Evolutionary conservation across 2,797 vertebrate species (phyloP).

Genomic region (Micropoecilia bifurca): DNA sequence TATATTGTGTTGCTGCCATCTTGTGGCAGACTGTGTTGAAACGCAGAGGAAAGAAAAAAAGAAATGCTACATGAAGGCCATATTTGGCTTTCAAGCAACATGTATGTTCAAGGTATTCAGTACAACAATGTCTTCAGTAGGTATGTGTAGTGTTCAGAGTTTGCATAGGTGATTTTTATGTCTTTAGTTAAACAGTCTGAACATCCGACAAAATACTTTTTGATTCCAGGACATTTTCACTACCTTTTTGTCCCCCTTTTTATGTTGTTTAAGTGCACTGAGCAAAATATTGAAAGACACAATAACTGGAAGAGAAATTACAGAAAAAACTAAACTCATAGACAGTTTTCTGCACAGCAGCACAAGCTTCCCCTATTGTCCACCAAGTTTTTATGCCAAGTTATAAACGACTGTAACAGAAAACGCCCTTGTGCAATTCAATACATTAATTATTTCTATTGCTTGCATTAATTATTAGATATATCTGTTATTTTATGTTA

Average conservation of each 20-base stretch:
- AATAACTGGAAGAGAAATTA: neutral
- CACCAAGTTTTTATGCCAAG: neutral
- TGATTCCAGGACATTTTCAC: neutral
- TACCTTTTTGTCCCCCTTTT: neutral
- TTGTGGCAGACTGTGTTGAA: slow-evolving; percentile 12
- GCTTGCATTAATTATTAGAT: neutral
- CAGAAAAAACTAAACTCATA: neutral
- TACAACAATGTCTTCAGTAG: neutral
- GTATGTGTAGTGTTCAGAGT: neutral
- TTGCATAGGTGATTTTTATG: neutral
- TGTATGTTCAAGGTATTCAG: neutral
- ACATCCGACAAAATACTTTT: neutral
- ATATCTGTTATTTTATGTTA: neutral
- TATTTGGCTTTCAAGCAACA: too few species aligned
- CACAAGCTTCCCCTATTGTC: neutral
- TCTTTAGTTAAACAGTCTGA: neutral
- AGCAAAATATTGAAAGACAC: neutral
- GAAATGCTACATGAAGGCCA: too few species aligned
- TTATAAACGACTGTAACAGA: neutral
- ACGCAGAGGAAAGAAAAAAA: neutral
- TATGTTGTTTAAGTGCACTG: neutral
- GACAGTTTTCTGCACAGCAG: neutral
- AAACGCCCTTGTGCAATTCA: neutral
- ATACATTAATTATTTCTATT: neutral
- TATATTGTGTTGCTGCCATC: slow-evolving; percentile 48